These are phyloP conservation scores for Cheilosia urbana DNA, from an alignment of 2,888 invertebrate species.

Conservation along the genomic window DNA sequence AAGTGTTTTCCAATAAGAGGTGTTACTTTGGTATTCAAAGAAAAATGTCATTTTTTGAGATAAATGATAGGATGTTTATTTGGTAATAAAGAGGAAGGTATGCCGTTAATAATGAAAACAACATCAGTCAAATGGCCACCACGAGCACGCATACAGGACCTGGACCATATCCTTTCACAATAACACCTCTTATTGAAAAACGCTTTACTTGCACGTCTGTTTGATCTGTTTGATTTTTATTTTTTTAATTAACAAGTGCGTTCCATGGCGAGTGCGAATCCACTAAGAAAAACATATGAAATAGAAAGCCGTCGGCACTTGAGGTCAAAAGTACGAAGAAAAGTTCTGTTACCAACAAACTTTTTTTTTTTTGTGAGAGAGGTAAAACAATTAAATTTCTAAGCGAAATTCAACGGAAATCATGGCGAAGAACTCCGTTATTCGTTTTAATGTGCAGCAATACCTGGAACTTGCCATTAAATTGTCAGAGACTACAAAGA, in stretches of 20 bases:
- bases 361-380: neutral
- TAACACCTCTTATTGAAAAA: no score
- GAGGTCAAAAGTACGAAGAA: slow-evolving; percentile 18
- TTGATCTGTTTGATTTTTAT: no score
- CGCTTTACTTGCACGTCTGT: slow-evolving; percentile 18
- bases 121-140: no score
- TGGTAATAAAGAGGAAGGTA: no score
- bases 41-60: no score
- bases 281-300: no score
- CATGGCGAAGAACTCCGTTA: slow-evolving; percentile 30
- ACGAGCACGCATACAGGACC: no score
- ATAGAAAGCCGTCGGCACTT: slow-evolving; percentile 10
- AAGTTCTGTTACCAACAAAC: slow-evolving; percentile 4
- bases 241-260: slow-evolving; percentile 31
- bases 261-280: neutral
- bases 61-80: no score
- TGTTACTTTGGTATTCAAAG: no score
- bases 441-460: slow-evolving; percentile 14
- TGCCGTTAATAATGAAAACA: no score
- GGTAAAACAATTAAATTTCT: neutral
- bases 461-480: slow-evolving; percentile 49
- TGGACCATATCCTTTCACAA: no score
- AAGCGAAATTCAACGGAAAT: slow-evolving; percentile 18
- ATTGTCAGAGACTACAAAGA: slow-evolving; percentile 24
- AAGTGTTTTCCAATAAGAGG: no score